These are phyloP conservation scores for Athripsodes cinereus DNA, from an alignment of 2,888 invertebrate species.

Conservation along the genomic window DNA sequence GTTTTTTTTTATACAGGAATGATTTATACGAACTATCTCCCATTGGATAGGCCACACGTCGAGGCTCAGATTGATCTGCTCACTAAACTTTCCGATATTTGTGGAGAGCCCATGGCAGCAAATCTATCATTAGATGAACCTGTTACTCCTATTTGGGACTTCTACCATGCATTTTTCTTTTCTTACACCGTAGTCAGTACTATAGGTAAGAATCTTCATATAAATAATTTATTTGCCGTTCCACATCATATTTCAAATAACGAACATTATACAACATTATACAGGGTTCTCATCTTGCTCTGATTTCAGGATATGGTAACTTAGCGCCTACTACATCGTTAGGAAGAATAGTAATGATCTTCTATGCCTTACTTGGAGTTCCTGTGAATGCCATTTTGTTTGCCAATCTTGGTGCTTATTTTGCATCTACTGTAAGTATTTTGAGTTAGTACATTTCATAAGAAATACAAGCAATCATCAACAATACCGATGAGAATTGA, in stretches of 20 bases:
- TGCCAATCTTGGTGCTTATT: constrained; percentile 79
- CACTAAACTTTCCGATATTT: constrained; percentile 61
- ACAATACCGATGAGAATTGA: no score
- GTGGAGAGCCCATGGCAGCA: constrained; percentile 66
- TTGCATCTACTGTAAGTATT: constrained; percentile 63
- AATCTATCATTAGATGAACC: constrained; percentile 57
- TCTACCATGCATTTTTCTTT: constrained; percentile 87
- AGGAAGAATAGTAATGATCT: constrained; percentile 79
- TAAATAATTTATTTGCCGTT: neutral
- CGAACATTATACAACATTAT: no score
- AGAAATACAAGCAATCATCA: no score
- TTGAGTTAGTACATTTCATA: no score
- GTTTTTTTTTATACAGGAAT: constrained; percentile 63
- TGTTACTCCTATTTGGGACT: constrained; percentile 70
- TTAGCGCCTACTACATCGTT: constrained; percentile 75
- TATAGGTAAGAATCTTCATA: constrained; percentile 64
- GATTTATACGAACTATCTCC: constrained; percentile 52
- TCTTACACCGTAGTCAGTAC: constrained; percentile 88
- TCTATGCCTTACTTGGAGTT: constrained; percentile 81
- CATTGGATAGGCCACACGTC: constrained; percentile 45
- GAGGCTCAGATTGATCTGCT: constrained; percentile 54
- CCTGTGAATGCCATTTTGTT: constrained; percentile 77
- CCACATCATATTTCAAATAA: neutral
- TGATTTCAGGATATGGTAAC: constrained; percentile 76
- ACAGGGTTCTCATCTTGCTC: neutral